Base-by-base conservation (phyloP, 2,888 invertebrate genomes). In the Acanthacorydalis orientalis region DNA sequence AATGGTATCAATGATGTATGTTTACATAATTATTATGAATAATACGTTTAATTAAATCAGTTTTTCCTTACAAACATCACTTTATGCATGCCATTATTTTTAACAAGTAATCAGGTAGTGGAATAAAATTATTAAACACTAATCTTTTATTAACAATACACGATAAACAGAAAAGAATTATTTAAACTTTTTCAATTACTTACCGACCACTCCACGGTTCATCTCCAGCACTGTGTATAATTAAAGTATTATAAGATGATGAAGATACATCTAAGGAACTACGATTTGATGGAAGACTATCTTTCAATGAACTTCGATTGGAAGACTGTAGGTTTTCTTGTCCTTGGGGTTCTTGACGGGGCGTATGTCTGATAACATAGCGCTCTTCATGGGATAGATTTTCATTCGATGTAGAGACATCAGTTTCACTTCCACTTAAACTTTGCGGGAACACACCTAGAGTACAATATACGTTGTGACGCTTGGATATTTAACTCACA, bases 261-360 rank as follows among this genome's bases (percentile, higher is more conserved):
- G 83, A 80, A 31, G 83, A 83, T 4, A 82, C 80, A 61, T 83
- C 83, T 55, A 82, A 64, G 1, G 78, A 78, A 58, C 80, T 82
- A 43, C 82, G 70, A 60, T 82, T 82, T 31, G 68, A 67, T 49
- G 70, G 71, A 53, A 73, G 60, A 59, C 69, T 72, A 53, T 73
- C 73, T 55, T 80, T 77, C 34, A 80, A 62, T 11, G 76, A 76
- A 52, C 62, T 80, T 58, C 69, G 72, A 64, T 69, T 78, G 56
- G 70, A 75, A 60, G 55, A 54, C 53, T 70, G 73, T 51, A 74
- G 73, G 64, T 83, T 87, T 64, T 91, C 91, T 65, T 91, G 89
- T 1, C 91, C 91, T 64, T 91, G 91, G 1, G 91, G 91, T 62
- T 91, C 91, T 59, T 90, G 90, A 35, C 91, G 72, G 7, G 84